A percentile compares a stretch with the other conserved stretches of the same genome.
Evolutionary conservation across 2,797 vertebrate genomes (phyloP).

Genomic region (Phalanger gymnotis): DNA sequence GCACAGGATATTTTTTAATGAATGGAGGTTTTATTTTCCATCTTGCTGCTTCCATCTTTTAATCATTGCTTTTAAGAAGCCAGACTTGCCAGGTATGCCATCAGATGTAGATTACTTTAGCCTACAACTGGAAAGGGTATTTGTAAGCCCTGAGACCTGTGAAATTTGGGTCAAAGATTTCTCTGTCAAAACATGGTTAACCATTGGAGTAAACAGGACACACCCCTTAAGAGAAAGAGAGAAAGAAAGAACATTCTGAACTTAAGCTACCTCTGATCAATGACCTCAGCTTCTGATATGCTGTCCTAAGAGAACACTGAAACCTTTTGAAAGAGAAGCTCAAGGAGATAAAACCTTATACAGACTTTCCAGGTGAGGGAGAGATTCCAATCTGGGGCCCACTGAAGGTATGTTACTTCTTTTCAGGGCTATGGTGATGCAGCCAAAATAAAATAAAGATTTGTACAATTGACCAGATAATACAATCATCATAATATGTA

Average conservation of each 20-base stretch:
- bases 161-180: constrained; percentile 59
- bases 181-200: constrained; percentile 49
- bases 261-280: constrained; percentile 67
- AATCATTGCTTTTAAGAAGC: constrained; percentile 23
- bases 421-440: not conserved
- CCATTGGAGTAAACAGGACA: constrained; percentile 33
- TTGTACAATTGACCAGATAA: not conserved
- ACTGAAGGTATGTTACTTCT: not conserved
- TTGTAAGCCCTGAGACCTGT: constrained; percentile 54
- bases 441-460: not conserved
- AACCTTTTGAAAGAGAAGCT: constrained; percentile 69
- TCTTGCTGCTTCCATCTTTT: not conserved
- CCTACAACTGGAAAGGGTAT: constrained; percentile 27
- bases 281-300: constrained; percentile 39
- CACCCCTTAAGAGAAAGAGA: constrained; percentile 18
- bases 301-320: constrained; percentile 65
- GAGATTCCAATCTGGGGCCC: constrained; percentile 9
- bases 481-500: not conserved
- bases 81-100: constrained; percentile 23
- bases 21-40: constrained; percentile 65
- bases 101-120: not conserved
- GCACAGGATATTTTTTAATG: constrained; percentile 35
- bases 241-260: constrained; percentile 57
- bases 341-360: constrained; percentile 58
- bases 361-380: constrained; percentile 42